phyloP scores from a whole-genome alignment of 2,888 invertebrate species.

The Stenichneumon culpator region DNA sequence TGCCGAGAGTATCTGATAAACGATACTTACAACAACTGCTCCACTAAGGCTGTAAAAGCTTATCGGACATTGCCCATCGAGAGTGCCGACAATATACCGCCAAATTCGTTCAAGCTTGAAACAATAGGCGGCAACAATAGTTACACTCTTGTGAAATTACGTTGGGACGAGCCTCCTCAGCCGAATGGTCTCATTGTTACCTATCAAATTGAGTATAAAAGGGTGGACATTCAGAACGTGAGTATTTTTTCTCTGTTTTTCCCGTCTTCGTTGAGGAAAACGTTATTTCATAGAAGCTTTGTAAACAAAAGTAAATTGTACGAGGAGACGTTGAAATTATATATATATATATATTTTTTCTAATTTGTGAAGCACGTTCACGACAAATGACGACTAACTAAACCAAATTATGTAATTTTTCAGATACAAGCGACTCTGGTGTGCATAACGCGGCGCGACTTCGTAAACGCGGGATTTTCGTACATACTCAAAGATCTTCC shows the following conservation, averaged over 20 bases:
- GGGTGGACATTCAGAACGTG: constrained; percentile 89
- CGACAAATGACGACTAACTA: too few species aligned
- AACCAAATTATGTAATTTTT: constrained; percentile 40
- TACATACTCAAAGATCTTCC: constrained; percentile 87
- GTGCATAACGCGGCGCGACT: constrained; percentile 90
- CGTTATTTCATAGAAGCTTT: not conserved
- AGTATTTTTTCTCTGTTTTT: constrained; percentile 75
- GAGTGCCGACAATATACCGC: constrained; percentile 81
- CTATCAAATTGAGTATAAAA: constrained; percentile 92
- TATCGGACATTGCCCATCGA: constrained; percentile 85
- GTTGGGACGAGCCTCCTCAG: constrained; percentile 92
- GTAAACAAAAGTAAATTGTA: not conserved
- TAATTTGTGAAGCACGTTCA: not conserved
- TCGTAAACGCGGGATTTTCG: constrained; percentile 85
- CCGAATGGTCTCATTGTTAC: constrained; percentile 96
- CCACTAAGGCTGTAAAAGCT: constrained; percentile 85
- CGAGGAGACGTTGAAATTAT: not conserved
- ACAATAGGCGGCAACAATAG: constrained; percentile 81
- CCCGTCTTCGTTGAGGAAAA: not conserved
- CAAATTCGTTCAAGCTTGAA: constrained; percentile 75
- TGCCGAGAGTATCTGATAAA: constrained; percentile 89
- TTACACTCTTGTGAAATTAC: constrained; percentile 88
- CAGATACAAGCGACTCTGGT: constrained; percentile 87
- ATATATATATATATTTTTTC: too few species aligned
- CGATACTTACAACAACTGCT: constrained; percentile 86